Evolutionary conservation across 2,888 invertebrate genomes (phyloP).

Genomic region (Dynastes maya): DNA sequence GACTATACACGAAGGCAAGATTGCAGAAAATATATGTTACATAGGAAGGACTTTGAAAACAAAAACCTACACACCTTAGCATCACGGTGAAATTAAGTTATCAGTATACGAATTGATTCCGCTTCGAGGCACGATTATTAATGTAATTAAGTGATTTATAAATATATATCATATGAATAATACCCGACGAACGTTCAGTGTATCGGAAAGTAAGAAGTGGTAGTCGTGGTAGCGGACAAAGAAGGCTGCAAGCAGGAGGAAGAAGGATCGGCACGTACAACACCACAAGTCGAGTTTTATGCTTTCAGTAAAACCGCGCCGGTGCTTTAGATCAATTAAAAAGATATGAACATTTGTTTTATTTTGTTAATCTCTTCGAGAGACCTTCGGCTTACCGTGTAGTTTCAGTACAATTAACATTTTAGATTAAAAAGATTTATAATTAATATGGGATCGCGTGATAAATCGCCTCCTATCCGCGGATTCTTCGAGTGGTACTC

Average conservation of each 20-base stretch:
- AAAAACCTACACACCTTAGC: constrained; percentile 25
- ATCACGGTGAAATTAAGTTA: constrained; percentile 46
- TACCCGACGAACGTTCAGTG: constrained; percentile 21
- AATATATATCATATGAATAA: constrained; percentile 47
- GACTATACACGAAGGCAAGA: background rate
- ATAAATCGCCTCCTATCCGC: constrained; percentile 33
- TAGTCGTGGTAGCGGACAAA: constrained; percentile 32
- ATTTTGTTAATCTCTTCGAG: constrained; percentile 41
- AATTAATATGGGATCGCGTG: constrained; percentile 47
- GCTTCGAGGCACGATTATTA: constrained; percentile 46
- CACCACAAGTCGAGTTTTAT: constrained; percentile 19
- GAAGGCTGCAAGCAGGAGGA: constrained; percentile 4
- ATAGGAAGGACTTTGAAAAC: constrained; percentile 18
- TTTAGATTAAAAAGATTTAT: constrained; percentile 48
- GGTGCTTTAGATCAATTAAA: constrained; percentile 52
- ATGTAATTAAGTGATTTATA: constrained; percentile 52
- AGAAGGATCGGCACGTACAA: constrained; percentile 1
- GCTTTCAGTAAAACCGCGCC: constrained; percentile 45
- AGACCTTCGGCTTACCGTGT: constrained; percentile 30
- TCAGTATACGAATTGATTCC: constrained; percentile 45
- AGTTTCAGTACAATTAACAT: constrained; percentile 49
- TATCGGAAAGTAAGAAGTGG: constrained; percentile 32
- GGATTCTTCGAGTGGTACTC: constrained; percentile 2
- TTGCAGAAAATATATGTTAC: constrained; percentile 3
- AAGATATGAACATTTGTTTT: constrained; percentile 49